phyloP scores from a whole-genome alignment of 92 coral and sea anemone species.

The Hydrozoanthus gracilis region DNA sequence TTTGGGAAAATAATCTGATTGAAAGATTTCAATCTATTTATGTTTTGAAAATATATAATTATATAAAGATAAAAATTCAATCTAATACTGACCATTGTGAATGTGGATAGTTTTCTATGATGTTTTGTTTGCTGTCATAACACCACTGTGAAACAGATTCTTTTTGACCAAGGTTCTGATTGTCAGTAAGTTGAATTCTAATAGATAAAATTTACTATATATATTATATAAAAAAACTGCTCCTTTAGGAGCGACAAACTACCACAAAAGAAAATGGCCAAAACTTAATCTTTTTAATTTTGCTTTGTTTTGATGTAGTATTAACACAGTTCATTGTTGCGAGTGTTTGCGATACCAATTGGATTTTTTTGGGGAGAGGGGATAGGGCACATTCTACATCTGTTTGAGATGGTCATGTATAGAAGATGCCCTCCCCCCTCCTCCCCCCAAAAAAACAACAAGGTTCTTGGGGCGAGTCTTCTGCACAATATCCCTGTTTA shows the following conservation, averaged over 20 bases:
- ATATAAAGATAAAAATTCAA: constrained; percentile 3
- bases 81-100: constrained; percentile 7
- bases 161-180: constrained; percentile 7
- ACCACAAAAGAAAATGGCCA: constrained; percentile 8
- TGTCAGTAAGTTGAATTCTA: constrained; percentile 6
- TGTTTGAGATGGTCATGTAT: not conserved
- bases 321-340: constrained; percentile 3
- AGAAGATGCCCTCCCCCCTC: constrained; percentile 3
- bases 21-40: constrained; percentile 2
- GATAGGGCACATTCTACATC: not conserved
- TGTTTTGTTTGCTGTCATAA: constrained; percentile 6
- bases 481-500: constrained; percentile 8
- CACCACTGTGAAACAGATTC: constrained; percentile 9
- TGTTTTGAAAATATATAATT: constrained; percentile 3
- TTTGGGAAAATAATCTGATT: constrained; percentile 6
- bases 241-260: constrained; percentile 4
- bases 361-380: constrained; percentile 5
- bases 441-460: constrained; percentile 3
- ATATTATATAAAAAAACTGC: constrained; percentile 1
- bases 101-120: constrained; percentile 6
- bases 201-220: constrained; percentile 1
- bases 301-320: constrained; percentile 6
- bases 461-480: constrained; percentile 10
- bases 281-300: not conserved
- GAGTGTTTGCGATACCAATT: constrained; percentile 8